These are phyloP conservation scores for Takifugu rubripes DNA, from an alignment of 2,797 vertebrate genomes.

Conservation along the genomic window DNA sequence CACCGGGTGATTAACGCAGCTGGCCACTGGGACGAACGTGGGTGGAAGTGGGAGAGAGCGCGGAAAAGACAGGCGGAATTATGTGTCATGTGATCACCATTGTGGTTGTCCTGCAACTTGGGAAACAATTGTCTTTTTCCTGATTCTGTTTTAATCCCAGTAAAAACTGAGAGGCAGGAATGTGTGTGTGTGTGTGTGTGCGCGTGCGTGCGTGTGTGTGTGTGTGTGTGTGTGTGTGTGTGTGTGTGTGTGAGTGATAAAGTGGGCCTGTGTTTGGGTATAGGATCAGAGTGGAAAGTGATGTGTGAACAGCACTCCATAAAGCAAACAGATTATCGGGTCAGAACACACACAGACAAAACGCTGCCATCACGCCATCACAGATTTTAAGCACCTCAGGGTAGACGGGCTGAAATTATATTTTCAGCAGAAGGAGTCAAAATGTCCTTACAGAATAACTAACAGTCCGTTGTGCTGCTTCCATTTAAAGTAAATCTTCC, in stretches of 20 bases:
- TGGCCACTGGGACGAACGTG: constrained; percentile 21
- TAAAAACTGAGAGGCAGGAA: constrained; percentile 13
- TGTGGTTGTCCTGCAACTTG: neutral
- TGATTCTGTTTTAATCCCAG: neutral
- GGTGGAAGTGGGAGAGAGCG: neutral
- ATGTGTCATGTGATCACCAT: too few relatives aligned
- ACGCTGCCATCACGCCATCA: constrained; percentile 48
- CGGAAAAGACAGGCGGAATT: neutral
- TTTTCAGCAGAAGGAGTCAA: neutral
- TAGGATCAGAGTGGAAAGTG: constrained; percentile 70
- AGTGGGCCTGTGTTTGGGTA: constrained; percentile 66
- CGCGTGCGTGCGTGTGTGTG: constrained; percentile 8
- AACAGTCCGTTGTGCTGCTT: neutral
- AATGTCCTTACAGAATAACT: neutral
- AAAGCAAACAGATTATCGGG: constrained; percentile 79
- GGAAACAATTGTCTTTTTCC: neutral
- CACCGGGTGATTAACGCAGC: constrained; percentile 65
- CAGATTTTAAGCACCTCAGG: constrained; percentile 39
- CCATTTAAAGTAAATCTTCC: neutral
- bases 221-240: constrained; percentile 30
- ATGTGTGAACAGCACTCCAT: constrained; percentile 79
- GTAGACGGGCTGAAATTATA: constrained; percentile 13
- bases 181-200: neutral
- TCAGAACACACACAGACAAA: constrained; percentile 65
- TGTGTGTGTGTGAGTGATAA: constrained; percentile 32